Conservation (phyloP, 2,888 invertebrate genomes). For the Stegophylla sp. region DNA sequence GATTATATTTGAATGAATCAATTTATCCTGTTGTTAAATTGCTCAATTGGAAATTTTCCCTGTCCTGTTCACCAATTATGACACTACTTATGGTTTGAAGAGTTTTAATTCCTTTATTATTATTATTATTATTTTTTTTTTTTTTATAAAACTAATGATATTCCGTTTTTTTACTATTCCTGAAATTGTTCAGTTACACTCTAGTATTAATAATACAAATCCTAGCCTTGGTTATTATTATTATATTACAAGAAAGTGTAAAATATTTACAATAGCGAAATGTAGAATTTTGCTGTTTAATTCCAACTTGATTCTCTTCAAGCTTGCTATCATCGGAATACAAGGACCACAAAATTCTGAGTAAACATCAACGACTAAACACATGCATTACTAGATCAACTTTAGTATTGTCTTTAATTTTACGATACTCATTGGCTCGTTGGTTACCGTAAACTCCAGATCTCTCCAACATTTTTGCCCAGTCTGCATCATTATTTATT, state of each 20-base stretch:
- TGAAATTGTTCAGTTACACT: too few species aligned
- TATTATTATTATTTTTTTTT: too few species aligned
- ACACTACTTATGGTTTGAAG: too few species aligned
- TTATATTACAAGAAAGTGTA: neutral
- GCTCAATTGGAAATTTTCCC: too few species aligned
- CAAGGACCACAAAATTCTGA: slow-evolving; percentile 94
- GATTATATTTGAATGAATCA: too few species aligned
- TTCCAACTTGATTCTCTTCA: slow-evolving; percentile 87
- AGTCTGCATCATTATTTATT: slow-evolving; percentile 83
- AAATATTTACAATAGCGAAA: slow-evolving; percentile 75
- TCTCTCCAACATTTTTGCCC: slow-evolving; percentile 77
- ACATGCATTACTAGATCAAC: slow-evolving; percentile 20
- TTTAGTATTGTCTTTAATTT: slow-evolving; percentile 1
- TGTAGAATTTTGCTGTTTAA: slow-evolving; percentile 82
- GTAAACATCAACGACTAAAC: slow-evolving; percentile 82
- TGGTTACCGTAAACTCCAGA: slow-evolving; percentile 78
- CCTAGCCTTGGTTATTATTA: neutral
- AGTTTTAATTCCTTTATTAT: too few species aligned
- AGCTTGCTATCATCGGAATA: slow-evolving; percentile 80
- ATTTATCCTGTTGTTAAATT: too few species aligned
- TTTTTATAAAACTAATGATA: too few species aligned
- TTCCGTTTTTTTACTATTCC: too few species aligned
- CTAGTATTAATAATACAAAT: too few species aligned
- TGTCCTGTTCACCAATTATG: too few species aligned
- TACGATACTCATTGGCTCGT: slow-evolving; percentile 9